Percentiles rank a stretch among this genome's conserved stretches.
Evolutionary conservation across 2,797 vertebrate species (phyloP).

Genomic region (Menidia menidia): DNA sequence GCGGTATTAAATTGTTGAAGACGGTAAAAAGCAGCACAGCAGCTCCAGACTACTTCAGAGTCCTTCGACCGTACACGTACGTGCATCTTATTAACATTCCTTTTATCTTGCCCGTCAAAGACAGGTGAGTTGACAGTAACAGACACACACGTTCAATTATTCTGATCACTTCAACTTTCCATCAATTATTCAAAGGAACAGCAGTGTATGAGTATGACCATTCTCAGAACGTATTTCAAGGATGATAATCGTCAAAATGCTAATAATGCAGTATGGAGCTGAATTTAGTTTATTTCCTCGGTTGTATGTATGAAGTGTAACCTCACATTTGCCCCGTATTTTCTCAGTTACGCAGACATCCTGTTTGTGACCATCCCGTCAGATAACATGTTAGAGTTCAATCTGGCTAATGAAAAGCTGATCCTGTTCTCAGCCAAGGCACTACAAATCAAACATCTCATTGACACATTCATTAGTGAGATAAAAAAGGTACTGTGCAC

Average conservation of each 20-base stretch:
- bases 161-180: not conserved
- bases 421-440: constrained; percentile 97
- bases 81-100: not conserved
- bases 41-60: constrained; percentile 88
- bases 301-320: no score
- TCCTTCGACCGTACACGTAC: constrained; percentile 91
- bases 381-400: constrained; percentile 97
- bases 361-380: constrained; percentile 94
- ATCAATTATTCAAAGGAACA: not conserved
- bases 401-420: constrained; percentile 92
- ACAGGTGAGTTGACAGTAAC: not conserved
- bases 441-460: constrained; percentile 91
- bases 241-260: not conserved
- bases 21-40: constrained; percentile 86
- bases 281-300: not conserved
- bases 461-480: constrained; percentile 93
- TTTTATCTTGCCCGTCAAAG: not conserved
- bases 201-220: not conserved
- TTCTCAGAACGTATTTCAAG: not conserved
- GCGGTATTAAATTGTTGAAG: constrained; percentile 91
- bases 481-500: constrained; percentile 90
- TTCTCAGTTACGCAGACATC: constrained; percentile 91
- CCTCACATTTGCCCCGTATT: not conserved
- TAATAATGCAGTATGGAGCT: not conserved
- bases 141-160: not conserved